These are phyloP conservation scores for Reticulitermes speratus DNA, from an alignment of 1,140 invertebrate species.

Conservation along the genomic window DNA sequence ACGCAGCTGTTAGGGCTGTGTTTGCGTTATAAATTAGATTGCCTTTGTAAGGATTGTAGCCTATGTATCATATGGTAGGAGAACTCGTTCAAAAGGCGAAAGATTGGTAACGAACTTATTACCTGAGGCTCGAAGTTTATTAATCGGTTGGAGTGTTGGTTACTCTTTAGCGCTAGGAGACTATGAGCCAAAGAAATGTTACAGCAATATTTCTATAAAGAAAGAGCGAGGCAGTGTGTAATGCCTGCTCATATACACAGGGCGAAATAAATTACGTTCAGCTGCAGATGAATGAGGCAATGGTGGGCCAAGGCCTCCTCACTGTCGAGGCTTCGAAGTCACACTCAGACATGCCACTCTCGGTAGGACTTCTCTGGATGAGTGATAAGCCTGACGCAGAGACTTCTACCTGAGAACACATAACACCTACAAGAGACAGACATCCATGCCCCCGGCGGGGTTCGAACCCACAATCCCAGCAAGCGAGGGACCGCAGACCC, in stretches of 20 bases:
- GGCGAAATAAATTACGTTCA: background rate
- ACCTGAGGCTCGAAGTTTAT: background rate
- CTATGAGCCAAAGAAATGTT: background rate
- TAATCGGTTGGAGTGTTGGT: background rate
- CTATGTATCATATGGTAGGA: background rate
- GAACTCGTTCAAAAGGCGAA: constrained; percentile 1
- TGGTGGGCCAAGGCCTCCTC: too few relatives aligned
- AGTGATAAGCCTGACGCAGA: too few relatives aligned
- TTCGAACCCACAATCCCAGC: too few relatives aligned
- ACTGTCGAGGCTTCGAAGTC: too few relatives aligned
- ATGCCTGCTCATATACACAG: background rate
- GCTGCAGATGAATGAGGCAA: background rate
- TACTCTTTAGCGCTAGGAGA: background rate
- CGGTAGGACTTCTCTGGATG: too few relatives aligned
- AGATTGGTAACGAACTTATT: background rate
- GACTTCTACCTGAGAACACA: too few relatives aligned
- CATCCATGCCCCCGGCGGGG: too few relatives aligned
- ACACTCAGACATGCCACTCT: too few relatives aligned
- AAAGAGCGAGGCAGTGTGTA: background rate
- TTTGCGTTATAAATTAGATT: background rate
- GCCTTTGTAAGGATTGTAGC: background rate
- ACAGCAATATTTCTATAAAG: too few relatives aligned
- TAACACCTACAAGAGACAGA: too few relatives aligned
- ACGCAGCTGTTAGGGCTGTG: background rate
- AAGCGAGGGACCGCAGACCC: too few relatives aligned